Evolutionary conservation across 1,140 invertebrate species (phyloP), one percentile per base, ranked within the genome.

Genomic region (Drosophila lacertosa): DNA sequence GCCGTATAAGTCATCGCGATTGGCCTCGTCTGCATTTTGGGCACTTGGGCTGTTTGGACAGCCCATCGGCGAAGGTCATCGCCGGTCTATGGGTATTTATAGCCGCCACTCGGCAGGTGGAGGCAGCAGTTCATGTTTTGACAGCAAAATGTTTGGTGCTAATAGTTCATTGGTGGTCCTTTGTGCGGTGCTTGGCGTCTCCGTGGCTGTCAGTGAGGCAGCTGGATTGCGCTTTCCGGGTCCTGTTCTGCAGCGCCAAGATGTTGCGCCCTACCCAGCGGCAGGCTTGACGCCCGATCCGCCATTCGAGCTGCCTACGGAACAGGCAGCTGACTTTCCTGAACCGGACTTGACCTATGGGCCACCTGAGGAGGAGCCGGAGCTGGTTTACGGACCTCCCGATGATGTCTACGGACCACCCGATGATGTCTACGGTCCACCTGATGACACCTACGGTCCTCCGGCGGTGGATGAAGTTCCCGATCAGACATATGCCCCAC

Each of bases 301-400:
- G 2, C 89, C 80, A 16, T 90, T 90, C 20, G 77, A 79, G 6
- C 44, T 90, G 42, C 89, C 89, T 9, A 90, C 89, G 0, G 80
- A 84, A 22, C 62, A 86, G 54, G 66, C 64, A 6, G 74, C 44
- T 0, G 58, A 72, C 11, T 67, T 70, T 13, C 77, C 74, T 6
- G 44, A 62, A 20, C 84, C 82, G 7, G 77, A 88, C 5, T 33
- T 62, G 24, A 77, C 70, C 0, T 86, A 86, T 51, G 82, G 77
- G 0, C 74, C 82, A 4, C 81, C 82, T 29, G 68, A 75, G 51
- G 67, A 40, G 16, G 16, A 57, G 24, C 54, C 54, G 1, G 54
- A 42, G 1, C 54, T 62, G 4, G 18, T 58, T 15, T 77, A 77
- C 5, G 74, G 74, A 4, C 74, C 74, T n/a, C 74, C 74, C 6